Base-by-base conservation (phyloP, 2,113 vertebrate species). In the Paramisgurnus dabryanus region DNA sequence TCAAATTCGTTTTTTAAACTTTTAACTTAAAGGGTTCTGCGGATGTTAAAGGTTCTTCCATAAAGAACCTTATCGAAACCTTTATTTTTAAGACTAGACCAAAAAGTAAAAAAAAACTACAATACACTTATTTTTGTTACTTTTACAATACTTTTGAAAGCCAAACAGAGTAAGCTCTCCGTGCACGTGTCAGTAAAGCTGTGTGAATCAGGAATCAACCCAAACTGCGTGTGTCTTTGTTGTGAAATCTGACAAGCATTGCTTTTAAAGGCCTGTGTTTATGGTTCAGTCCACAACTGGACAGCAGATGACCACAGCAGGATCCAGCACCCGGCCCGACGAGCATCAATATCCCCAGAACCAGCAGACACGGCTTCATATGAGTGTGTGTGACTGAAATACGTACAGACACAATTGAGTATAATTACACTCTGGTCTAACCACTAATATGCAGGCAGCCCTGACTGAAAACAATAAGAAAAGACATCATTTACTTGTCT, bases 371-470 rank as follows among this genome's bases (percentile, higher is more conserved):
- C n/a, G 8, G 27, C 57, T 49, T 49, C 15, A 75, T 85, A 57
- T 68, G 22, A 34, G 39, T 80, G 77, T 79, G 68, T 69, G 69
- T 77, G 72, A 74, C 50, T 65, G 13, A 43, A 55, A 67, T 70
- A 81, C 64, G 47, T 39, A 67, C 55, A 78, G 11, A 77, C 73
- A 84, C 34, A 82, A 67, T 57, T 66, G 58, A 40, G 82, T 78
- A 75, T 88, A 87, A 91, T 87, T 90, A 84, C 82, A 85, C 83
- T 80, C 83, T 82, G 86, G 43, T 85, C 57, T 79, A 67, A 27
- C 89, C 88, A 83, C 88, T 90, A 88, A 81, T 87, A 89, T 88
- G 50, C 76, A 41, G 74, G 53, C 76, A 86, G 84, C 82, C 82
- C 80, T 80, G 83, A 88, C 68, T 82, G 45, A 39, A 4, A 79